phyloP scores from a whole-genome alignment of 2,113 vertebrate species.

The Gulo gulo region DNA sequence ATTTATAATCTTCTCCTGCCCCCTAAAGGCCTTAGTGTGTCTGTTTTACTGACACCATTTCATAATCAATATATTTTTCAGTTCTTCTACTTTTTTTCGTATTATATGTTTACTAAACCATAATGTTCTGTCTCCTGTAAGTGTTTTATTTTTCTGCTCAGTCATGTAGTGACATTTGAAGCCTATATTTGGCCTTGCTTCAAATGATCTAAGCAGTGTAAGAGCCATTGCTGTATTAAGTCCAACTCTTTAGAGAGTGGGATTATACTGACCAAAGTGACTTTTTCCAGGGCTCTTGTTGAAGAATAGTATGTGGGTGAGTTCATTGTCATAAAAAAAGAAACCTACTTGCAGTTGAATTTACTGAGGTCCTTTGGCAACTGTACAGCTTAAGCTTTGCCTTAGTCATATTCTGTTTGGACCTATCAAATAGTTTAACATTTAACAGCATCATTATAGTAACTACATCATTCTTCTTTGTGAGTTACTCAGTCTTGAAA shows the following conservation, averaged over 20 bases:
- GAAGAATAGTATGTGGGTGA: conserved; percentile 74
- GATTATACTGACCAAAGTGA: conserved; percentile 76
- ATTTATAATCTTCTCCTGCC: conserved; percentile 98
- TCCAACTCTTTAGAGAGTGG: conserved; percentile 70
- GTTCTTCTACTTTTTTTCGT: conserved; percentile 60
- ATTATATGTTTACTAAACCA: conserved; percentile 83
- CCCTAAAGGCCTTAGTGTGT: conserved; percentile 93
- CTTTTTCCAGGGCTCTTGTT: conserved; percentile 76
- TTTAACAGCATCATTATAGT: conserved; percentile 73
- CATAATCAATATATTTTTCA: conserved; percentile 66
- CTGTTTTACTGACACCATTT: conserved; percentile 71
- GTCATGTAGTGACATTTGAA: conserved; percentile 81
- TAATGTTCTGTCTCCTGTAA: conserved; percentile 83
- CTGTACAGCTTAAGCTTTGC: conserved; percentile 72
- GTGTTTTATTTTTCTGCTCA: conserved; percentile 87
- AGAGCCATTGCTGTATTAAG: conserved; percentile 77
- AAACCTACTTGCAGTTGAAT: conserved; percentile 78
- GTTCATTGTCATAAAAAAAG: conserved; percentile 75
- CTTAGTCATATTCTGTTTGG: conserved; percentile 81
- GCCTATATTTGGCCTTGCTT: conserved; percentile 85
- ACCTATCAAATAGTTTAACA: conserved; percentile 81
- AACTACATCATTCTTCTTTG: conserved; percentile 56
- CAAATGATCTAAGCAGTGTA: conserved; percentile 80
- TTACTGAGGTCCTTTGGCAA: conserved; percentile 78
- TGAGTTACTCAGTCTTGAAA: conserved; percentile 50